Base-by-base conservation (phyloP, 2,888 invertebrate genomes). In the Taenaris catops region DNA sequence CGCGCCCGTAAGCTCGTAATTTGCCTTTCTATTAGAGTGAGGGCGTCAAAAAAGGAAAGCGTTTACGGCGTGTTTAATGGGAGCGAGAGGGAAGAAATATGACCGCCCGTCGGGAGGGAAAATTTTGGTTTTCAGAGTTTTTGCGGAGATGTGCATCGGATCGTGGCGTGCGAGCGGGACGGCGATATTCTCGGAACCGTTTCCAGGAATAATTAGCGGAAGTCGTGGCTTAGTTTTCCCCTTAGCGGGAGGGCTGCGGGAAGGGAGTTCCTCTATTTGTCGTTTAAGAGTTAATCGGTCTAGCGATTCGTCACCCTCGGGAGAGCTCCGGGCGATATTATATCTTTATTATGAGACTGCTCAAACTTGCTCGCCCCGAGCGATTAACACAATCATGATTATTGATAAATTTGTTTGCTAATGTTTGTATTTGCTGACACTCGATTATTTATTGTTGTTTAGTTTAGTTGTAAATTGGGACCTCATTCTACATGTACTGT, bases 31-130 rank as follows among this genome's bases (percentile, higher is more conserved):
- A 86, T 86, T 86, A 86, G 80, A 84, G 74, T 67, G 83, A 84
- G 86, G 86, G 86, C 84, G 86, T 86, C 84, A 84, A 86, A 86
- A 86, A 86, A 84, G 84, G 86, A 86, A 86, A 86, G 86, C 86
- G 80, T 84, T 86, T 86, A 86, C 84, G 84, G 86, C 55, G 78
- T 83, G 84, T 80, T 86, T 86, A 84, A 84, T 84, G 83, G 72
- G 86, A 84, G 86, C 51, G 86, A 86, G 73, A 80, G 83, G 84
- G 86, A 86, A 83, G 84, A 86, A 83, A 86, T 86, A 86, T 79
- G 74, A 68, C 74, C 80, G 59, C 78, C 83, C 70, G 79, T 69
- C 78, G 74, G 72, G 76, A 75, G 78, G 86, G 83, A 84, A 86
- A 81, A 74, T 84, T 84, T 84, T 71, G 83, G 80, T 81, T 84